Conservation (phyloP, 2,113 vertebrate genomes). For the Pomatostomus ruficeps region DNA sequence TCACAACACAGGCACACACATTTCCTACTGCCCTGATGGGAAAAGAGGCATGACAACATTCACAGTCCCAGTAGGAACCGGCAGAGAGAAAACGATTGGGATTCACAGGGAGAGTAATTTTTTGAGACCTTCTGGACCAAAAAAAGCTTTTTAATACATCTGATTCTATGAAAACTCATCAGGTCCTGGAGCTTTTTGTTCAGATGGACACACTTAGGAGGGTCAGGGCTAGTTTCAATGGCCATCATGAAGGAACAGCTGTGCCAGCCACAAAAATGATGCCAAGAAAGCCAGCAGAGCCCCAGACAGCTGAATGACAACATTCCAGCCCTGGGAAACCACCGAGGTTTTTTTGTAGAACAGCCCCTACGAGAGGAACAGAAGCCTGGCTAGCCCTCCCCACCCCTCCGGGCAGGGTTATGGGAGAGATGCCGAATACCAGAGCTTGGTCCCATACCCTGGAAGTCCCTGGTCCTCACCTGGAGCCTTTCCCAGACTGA, state of each 20-base stretch:
- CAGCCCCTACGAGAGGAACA: background rate
- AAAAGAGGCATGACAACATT: background rate
- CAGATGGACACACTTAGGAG: background rate
- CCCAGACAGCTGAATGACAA: background rate
- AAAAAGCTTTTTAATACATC: background rate
- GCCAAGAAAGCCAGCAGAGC: background rate
- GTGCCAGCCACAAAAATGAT: fast-evolving
- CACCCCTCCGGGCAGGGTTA: too few relatives aligned
- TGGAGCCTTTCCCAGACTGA: background rate
- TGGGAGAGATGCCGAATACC: background rate
- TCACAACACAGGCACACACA: background rate
- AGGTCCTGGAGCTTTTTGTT: background rate
- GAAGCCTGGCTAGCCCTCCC: background rate
- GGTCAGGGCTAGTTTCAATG: background rate
- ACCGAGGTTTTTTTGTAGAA: fast-evolving
- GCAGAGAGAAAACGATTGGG: background rate
- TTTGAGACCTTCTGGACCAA: background rate
- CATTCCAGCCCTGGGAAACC: background rate
- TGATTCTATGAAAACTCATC: background rate
- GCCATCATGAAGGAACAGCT: fast-evolving
- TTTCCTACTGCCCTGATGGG: background rate
- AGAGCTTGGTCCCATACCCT: background rate
- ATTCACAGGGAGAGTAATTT: background rate
- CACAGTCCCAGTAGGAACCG: too few relatives aligned
- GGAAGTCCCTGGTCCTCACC: background rate